Percentiles rank a stretch among this genome's conserved stretches.
Conservation (phyloP, 2,113 vertebrate species). For the Nycticryphes semicollaris region DNA sequence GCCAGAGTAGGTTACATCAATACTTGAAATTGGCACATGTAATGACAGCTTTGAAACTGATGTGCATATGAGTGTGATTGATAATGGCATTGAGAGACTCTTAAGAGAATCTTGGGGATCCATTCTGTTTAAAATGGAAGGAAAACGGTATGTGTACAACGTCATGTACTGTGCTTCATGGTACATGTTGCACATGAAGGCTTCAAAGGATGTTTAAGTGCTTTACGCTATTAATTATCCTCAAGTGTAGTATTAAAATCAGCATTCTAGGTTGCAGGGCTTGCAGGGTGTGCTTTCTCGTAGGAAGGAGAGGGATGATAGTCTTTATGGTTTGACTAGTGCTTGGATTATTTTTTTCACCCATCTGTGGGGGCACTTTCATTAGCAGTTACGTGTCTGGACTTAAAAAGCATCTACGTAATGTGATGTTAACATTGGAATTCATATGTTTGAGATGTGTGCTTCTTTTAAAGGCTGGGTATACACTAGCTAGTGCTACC, state of each 20-base stretch:
- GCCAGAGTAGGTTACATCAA: neutral
- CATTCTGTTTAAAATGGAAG: neutral
- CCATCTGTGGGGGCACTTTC: neutral
- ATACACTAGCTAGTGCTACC: neutral
- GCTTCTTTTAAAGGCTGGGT: neutral
- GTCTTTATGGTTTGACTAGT: neutral
- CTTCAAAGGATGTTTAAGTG: neutral
- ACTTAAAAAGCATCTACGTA: neutral
- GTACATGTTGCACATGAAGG: neutral
- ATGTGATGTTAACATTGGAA: neutral
- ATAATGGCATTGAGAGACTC: neutral
- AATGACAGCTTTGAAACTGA: conserved; percentile 1
- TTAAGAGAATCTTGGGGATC: neutral
- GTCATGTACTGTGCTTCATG: neutral
- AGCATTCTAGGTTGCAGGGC: neutral
- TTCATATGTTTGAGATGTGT: neutral
- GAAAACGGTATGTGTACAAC: neutral
- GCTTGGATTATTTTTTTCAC: neutral
- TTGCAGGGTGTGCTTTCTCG: neutral
- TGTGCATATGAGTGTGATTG: neutral
- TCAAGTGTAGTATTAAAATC: neutral
- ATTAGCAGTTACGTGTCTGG: neutral
- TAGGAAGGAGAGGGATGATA: neutral
- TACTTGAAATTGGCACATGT: neutral
- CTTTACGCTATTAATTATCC: neutral